Evolutionary conservation across 2,113 vertebrate genomes (phyloP).

Genomic region (Martes martes): DNA sequence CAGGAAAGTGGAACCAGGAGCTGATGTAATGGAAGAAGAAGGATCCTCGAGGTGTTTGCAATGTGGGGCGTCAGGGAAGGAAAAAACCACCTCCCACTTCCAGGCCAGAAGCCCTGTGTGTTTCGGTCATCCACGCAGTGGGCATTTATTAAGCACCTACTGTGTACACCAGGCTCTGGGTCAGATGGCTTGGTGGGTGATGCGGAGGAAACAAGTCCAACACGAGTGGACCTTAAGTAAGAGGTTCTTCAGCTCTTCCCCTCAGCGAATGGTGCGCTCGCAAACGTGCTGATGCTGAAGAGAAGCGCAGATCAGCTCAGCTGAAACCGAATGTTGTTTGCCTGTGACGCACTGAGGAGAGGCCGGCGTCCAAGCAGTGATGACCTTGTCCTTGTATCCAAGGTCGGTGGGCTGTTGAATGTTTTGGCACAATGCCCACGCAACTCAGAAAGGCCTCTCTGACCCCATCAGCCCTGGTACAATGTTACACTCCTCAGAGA

Average conservation of each 20-base stretch:
- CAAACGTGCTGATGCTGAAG: neutral
- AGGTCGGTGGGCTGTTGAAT: neutral
- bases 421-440: neutral
- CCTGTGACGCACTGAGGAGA: neutral
- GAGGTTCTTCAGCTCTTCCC: rapidly evolving
- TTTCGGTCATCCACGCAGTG: rapidly evolving
- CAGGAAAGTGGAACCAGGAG: neutral
- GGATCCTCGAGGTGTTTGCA: neutral
- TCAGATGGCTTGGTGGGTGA: no score
- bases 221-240: neutral
- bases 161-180: neutral
- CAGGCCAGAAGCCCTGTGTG: rapidly evolving
- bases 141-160: neutral
- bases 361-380: neutral
- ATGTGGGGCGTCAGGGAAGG: neutral
- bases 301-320: neutral
- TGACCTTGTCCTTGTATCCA: neutral
- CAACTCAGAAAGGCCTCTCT: neutral
- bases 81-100: rapidly evolving
- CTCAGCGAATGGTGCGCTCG: neutral
- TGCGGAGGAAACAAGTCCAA: neutral
- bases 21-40: neutral
- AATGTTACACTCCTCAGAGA: neutral
- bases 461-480: rapidly evolving
- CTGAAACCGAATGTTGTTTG: neutral